A percentile compares a stretch with the other conserved stretches of the same genome.
Conservation (phyloP, 2,888 invertebrate species). For the Steinernema scapterisci region DNA sequence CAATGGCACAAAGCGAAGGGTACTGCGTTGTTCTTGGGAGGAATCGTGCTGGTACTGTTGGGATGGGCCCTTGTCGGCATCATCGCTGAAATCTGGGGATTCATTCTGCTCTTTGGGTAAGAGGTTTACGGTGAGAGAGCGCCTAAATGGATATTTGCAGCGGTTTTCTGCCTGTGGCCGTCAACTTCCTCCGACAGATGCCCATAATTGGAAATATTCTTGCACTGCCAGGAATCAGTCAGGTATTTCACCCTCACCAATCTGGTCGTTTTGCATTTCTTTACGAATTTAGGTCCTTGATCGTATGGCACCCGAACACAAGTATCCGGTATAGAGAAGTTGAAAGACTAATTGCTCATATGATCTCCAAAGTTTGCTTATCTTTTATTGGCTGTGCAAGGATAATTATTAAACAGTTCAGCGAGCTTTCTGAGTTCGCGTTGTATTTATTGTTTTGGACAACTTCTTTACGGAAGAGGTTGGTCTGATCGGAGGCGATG, state of each 20-base stretch:
- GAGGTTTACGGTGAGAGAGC: constrained; percentile 38
- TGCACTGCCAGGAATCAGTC: constrained; percentile 85
- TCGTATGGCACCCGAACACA: constrained; percentile 64
- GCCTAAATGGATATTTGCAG: constrained; percentile 73
- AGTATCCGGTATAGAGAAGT: constrained; percentile 61
- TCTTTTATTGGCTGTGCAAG: background rate
- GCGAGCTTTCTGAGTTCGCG: too few relatives aligned
- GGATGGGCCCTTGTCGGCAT: constrained; percentile 97
- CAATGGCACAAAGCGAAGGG: constrained; percentile 73
- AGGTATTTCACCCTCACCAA: constrained; percentile 74
- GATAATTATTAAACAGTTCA: background rate
- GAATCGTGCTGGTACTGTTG: constrained; percentile 85
- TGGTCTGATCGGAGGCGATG: too few relatives aligned
- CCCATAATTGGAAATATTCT: constrained; percentile 87
- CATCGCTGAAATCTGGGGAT: constrained; percentile 94
- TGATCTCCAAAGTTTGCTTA: background rate
- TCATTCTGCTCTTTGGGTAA: constrained; percentile 76
- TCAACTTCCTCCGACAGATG: constrained; percentile 90
- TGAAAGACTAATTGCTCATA: background rate
- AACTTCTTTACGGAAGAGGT: too few relatives aligned
- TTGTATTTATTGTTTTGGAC: too few relatives aligned
- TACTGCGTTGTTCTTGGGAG: constrained; percentile 70
- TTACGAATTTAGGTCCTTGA: constrained; percentile 58
- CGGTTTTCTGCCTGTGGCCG: constrained; percentile 93
- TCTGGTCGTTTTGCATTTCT: constrained; percentile 18